Percentiles rank a stretch among this genome's conserved stretches.
phyloP scores from a whole-genome alignment of 37 sponge, comb jelly and placozoan species.

The Eunapius fragilis region DNA sequence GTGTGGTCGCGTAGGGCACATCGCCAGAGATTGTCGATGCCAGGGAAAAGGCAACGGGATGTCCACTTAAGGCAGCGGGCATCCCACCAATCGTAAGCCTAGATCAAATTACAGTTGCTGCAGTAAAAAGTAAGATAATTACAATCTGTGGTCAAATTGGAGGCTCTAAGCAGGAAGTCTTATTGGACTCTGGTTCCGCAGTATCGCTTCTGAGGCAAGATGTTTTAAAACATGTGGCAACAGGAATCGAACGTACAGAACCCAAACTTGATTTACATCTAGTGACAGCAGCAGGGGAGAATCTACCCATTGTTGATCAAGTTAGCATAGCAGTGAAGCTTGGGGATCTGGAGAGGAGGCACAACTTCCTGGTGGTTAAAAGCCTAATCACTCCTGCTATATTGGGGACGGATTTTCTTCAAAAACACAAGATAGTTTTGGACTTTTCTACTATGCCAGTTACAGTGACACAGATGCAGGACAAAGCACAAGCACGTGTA shows the following conservation, averaged over 20 bases:
- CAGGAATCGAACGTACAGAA: not conserved
- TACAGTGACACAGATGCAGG: not conserved
- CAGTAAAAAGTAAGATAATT: slow-evolving; percentile 6
- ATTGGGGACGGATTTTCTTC: slow-evolving; percentile 57
- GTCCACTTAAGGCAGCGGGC: slow-evolving; percentile 25
- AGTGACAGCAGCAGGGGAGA: slow-evolving; percentile 62
- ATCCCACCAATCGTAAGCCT: not conserved
- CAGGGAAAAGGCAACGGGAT: slow-evolving; percentile 57
- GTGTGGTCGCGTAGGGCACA: slow-evolving; percentile 26
- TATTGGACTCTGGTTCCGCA: slow-evolving; percentile 47
- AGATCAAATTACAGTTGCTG: slow-evolving; percentile 1
- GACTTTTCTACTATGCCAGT: slow-evolving; percentile 36
- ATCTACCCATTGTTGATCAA: slow-evolving; percentile 33
- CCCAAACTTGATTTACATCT: slow-evolving; percentile 7
- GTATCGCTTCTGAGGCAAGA: slow-evolving; percentile 34
- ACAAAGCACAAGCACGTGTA: not conserved
- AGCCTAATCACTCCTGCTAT: slow-evolving; percentile 39
- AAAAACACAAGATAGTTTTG: slow-evolving; percentile 18
- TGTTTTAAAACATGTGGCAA: not conserved
- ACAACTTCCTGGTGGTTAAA: slow-evolving; percentile 59
- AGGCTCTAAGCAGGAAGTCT: slow-evolving; percentile 13
- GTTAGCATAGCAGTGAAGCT: slow-evolving; percentile 23
- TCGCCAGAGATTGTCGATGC: slow-evolving; percentile 19
- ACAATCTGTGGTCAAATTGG: slow-evolving; percentile 8
- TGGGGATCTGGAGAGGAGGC: slow-evolving; percentile 18